Percentiles rank a stretch among this genome's conserved stretches.
Conservation (phyloP, 2,113 vertebrate genomes). For the Pheucticus melanocephalus region DNA sequence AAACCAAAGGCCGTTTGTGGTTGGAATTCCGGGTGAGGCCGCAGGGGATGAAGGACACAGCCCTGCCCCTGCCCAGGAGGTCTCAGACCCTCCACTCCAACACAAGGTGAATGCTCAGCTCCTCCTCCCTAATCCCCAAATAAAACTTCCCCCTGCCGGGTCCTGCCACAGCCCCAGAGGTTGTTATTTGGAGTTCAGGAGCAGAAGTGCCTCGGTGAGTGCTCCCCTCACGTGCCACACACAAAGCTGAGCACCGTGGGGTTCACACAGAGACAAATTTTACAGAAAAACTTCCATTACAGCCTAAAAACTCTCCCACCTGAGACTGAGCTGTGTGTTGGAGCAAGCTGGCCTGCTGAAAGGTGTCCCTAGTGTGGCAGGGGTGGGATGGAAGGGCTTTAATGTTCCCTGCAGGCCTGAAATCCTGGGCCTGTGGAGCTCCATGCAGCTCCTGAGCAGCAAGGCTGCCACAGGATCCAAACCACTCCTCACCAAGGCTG, state of each 20-base stretch:
- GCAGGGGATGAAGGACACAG: neutral
- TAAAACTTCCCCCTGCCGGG: neutral
- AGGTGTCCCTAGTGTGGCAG: neutral
- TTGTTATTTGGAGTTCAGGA: neutral
- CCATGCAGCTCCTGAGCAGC: neutral
- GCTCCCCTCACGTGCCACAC: accelerated
- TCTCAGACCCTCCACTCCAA: neutral
- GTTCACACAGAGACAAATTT: neutral
- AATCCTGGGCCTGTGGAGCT: accelerated
- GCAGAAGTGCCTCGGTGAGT: accelerated
- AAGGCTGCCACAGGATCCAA: neutral
- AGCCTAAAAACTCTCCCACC: neutral
- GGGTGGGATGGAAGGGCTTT: neutral
- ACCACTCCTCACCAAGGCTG: neutral
- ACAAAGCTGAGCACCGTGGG: accelerated
- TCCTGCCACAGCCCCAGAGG: neutral
- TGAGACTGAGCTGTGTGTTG: no score
- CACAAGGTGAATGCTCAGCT: neutral
- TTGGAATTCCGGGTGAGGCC: neutral
- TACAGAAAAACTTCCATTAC: neutral
- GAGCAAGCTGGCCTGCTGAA: neutral
- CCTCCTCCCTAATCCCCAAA: neutral
- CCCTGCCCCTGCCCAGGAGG: neutral
- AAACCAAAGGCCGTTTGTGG: neutral
- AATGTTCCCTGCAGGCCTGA: no score